Evolutionary conservation across 2,888 invertebrate genomes (phyloP), one percentile per base, ranked within the genome.

Genomic region (Litoditis marina): DNA sequence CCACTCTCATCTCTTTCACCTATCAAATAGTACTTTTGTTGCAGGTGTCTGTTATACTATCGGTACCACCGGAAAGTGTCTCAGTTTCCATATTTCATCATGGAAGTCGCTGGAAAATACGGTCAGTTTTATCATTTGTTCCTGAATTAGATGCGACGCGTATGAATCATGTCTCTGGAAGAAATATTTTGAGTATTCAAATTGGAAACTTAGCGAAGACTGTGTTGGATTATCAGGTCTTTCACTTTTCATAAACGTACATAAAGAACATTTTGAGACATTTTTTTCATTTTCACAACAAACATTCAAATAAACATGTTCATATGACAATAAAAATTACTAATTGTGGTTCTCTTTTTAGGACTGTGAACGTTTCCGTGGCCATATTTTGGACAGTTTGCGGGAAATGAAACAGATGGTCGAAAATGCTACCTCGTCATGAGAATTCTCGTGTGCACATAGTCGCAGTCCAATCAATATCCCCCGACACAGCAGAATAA

Each of bases 11-110:
- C 13, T 25, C 16, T 22, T 13, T 25, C 22, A n/a, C n/a, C n/a
- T n/a, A n/a, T n/a, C n/a, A n/a, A n/a, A 58, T 31, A 0, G 16
- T 57, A 1, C 44, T 56, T 51, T 30, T 16, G 32, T 54, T 52
- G 54, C 7, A 60, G 68, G 77, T 8, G 76, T 78, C 5, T 78
- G 77, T 66, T 78, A 78, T 57, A 74, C 78, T 1, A 75, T 78
- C 44, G 73, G 68, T 31, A 65, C 73, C 11, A 69, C 75, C n/a
- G 78, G 78, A 28, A 73, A 76, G 47, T 57, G 65, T 22, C 67
- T 78, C 52, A 70, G 73, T 27, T 78, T 78, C 69, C 77, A 78
- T 54, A 67, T 78, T 25, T 63, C 78, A 2, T 62, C 75, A 1
- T 75, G 76, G 78, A 68, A 77, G 28, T 67, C 64, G 6, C 31